Percentiles rank a stretch among this genome's conserved stretches.
These are phyloP conservation scores for Ctena decussata DNA, from an alignment of 2,888 invertebrate genomes.

Conservation along the genomic window DNA sequence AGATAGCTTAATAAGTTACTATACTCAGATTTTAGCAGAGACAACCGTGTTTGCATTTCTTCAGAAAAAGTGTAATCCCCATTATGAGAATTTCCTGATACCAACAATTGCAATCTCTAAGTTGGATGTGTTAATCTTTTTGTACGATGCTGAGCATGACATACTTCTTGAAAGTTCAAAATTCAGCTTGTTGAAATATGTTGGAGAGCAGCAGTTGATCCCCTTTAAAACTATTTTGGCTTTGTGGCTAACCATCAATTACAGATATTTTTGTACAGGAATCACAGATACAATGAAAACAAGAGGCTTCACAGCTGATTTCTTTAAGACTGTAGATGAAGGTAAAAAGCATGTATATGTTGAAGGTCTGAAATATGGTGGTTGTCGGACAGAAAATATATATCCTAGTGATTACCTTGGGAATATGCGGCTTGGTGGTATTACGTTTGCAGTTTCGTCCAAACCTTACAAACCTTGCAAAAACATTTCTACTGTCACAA, in stretches of 20 bases:
- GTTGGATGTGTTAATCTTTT: background rate
- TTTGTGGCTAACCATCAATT: background rate
- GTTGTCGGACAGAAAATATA: background rate
- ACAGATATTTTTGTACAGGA: background rate
- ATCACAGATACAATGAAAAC: background rate
- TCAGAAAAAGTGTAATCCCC: background rate
- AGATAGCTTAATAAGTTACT: background rate
- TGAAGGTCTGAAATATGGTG: background rate
- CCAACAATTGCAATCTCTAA: slow-evolving; percentile 8
- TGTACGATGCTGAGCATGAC: slow-evolving; percentile 25
- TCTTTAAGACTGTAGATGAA: background rate
- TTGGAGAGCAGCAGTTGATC: background rate
- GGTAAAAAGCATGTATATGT: background rate
- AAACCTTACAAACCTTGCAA: background rate
- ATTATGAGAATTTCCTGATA: slow-evolving; percentile 7
- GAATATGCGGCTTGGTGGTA: background rate
- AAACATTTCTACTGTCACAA: background rate
- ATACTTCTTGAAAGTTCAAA: slow-evolving; percentile 12
- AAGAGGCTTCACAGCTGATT: background rate
- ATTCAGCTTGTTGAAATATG: background rate
- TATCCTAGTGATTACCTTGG: background rate
- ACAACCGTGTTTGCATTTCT: background rate
- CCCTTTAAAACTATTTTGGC: background rate
- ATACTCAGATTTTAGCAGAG: background rate
- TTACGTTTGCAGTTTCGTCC: background rate